A percentile compares a stretch with the other conserved stretches of the same genome.
Conservation (phyloP, 2,888 invertebrate species). For the Psococerastis gibbosa region DNA sequence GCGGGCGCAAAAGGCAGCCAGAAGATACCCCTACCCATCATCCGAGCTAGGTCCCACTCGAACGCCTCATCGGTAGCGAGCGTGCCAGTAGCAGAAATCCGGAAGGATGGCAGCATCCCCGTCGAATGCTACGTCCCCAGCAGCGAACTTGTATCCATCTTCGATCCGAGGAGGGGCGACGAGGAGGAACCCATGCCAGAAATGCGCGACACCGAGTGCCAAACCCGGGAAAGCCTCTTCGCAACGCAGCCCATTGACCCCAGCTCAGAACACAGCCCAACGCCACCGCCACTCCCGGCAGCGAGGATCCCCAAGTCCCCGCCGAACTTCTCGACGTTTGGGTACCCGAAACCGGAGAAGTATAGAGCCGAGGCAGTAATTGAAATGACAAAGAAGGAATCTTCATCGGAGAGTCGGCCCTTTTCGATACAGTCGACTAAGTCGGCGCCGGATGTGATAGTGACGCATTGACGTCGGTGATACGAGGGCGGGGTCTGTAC, state of each 20-base stretch:
- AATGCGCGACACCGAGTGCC: conserved; percentile 59
- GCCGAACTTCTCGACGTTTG: conserved; percentile 34
- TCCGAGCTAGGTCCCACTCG: conserved; percentile 19
- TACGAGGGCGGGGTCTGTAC: conserved; percentile 15
- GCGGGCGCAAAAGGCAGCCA: conserved; percentile 29
- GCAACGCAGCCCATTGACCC: conserved; percentile 18
- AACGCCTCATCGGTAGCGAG: conserved; percentile 24
- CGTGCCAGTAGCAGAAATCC: conserved; percentile 22
- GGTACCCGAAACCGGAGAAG: conserved; percentile 24
- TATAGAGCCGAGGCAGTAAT: conserved; percentile 41
- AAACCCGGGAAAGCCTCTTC: conserved; percentile 64
- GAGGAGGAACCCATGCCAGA: conserved; percentile 26
- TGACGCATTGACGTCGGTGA: conserved; percentile 51
- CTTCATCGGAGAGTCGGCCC: conserved; percentile 30
- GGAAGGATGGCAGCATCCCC: conserved; percentile 22
- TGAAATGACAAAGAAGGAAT: conserved; percentile 30
- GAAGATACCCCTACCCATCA: conserved; percentile 21
- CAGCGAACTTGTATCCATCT: conserved; percentile 23
- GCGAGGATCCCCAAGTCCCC: conserved; percentile 21
- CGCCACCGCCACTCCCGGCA: conserved; percentile 24
- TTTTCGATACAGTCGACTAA: conserved; percentile 71
- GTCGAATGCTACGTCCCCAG: conserved; percentile 30
- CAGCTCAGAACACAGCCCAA: conserved; percentile 25
- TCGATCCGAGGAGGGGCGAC: conserved; percentile 20
- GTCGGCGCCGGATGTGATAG: conserved; percentile 79